A percentile compares a stretch with the other conserved stretches of the same genome.
Conservation (phyloP, 2,888 invertebrate species). For the Deroplatys truncata region DNA sequence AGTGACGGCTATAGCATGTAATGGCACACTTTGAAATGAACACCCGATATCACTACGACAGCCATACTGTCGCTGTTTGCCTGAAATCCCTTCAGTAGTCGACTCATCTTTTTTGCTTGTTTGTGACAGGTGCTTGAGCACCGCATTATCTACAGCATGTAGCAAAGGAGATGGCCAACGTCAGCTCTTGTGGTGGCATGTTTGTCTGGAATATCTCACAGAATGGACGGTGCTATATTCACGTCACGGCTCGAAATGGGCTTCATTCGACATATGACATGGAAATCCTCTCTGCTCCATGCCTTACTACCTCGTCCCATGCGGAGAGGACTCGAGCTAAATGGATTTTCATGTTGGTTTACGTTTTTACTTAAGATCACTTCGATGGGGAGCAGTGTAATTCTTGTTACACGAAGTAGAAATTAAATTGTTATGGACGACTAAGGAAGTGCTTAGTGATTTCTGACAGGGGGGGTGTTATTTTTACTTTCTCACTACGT, state of each 20-base stretch:
- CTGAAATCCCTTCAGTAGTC: no score
- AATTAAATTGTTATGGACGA: no score
- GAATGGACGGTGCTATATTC: not conserved
- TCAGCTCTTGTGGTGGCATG: not conserved
- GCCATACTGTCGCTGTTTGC: no score
- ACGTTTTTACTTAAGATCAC: not conserved
- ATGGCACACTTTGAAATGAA: no score
- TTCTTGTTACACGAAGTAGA: not conserved
- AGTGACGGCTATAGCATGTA: no score
- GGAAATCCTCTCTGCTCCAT: not conserved
- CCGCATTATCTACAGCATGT: not conserved
- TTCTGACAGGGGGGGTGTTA: no score
- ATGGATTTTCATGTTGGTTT: not conserved
- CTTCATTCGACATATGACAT: not conserved
- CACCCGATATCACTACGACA: no score
- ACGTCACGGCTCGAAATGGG: not conserved
- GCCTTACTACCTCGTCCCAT: not conserved
- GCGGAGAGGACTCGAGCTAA: not conserved
- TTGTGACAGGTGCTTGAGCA: not conserved
- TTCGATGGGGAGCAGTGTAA: not conserved
- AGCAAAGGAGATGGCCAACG: not conserved
- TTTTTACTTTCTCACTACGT: no score
- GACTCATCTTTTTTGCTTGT: not conserved
- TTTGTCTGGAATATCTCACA: not conserved
- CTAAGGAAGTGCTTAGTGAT: not conserved